Base-by-base conservation (phyloP, 2,113 vertebrate species). In the Eretmochelys imbricata region DNA sequence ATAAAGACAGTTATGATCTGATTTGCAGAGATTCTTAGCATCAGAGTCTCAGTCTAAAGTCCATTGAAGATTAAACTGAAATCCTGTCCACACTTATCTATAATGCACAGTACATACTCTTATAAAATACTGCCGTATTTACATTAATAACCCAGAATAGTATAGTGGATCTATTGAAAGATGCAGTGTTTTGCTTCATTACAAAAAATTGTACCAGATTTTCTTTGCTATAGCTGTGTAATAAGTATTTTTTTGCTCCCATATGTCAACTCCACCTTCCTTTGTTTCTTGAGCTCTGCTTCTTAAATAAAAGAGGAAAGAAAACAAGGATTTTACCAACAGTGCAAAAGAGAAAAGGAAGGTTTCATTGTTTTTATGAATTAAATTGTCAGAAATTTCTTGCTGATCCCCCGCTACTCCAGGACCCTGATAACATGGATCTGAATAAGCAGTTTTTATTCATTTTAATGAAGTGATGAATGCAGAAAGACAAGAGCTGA, bases 401-500 rank as follows among this genome's bases (percentile, higher is more conserved):
- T 94, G 65, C 42, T 91, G 79, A 93, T 92, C 89, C 19, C n/a
- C 42, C 65, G 8, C 13, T 49, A 82, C 69, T 87, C 91, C 48
- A 79, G 84, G 75, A 93, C 84, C 22, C 38, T 93, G 85, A 55
- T 95, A 96, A 86, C 29, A 48, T 96, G 82, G 69, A 95, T 94
- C 85, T 57, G 54, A 93, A 38, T 88, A 94, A 93, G 84, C 53
- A 83, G 46, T 95, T 97, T 95, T 96, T 76, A 86, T 95, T 94
- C 11, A 84, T 95, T 91, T 94, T 83, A 95, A 84, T 87, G 49
- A 95, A 96, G 49, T 93, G 89, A 94, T 87, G 59, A 94, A 94
- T 84, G 62, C 31, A 55, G 49, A 93, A 95, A 89, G n/a, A 94
- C 88, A 84, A 96, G 82, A 85, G 78, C n/a, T 80, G 59, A 95